A percentile compares a stretch with the other conserved stretches of the same genome.
These are phyloP conservation scores for Chelonia mydas DNA, from an alignment of 2,797 vertebrate genomes.

Conservation along the genomic window DNA sequence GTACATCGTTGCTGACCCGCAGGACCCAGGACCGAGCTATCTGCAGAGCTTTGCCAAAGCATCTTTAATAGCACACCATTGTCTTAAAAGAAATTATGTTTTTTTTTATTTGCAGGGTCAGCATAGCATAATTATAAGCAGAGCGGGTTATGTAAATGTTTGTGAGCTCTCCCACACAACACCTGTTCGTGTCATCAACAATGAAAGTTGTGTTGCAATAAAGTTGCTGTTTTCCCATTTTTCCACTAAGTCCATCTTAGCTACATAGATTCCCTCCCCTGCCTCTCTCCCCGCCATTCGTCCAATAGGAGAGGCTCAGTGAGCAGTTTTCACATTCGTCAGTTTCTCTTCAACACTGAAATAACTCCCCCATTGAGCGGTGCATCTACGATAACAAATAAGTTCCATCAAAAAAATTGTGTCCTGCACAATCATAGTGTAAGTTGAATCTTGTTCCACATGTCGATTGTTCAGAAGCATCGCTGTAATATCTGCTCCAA, in stretches of 20 bases:
- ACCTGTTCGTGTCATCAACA: neutral
- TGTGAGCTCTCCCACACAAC: neutral
- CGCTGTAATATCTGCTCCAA: constrained; percentile 44
- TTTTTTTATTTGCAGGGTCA: neutral
- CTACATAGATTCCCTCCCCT: neutral
- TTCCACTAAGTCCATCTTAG: neutral
- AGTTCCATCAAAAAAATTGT: neutral
- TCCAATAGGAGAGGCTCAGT: neutral
- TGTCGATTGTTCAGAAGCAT: constrained; percentile 44
- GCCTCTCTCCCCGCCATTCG: neutral
- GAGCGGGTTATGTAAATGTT: neutral
- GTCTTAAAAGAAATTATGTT: neutral
- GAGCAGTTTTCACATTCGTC: neutral
- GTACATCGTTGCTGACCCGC: neutral
- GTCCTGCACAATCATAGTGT: neutral
- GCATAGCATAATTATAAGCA: neutral
- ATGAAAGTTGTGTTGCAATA: neutral
- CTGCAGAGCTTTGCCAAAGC: neutral
- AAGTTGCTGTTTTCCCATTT: neutral
- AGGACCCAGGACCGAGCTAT: neutral
- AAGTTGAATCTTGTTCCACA: constrained; percentile 45
- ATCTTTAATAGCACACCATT: neutral
- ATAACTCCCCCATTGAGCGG: neutral
- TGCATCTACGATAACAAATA: neutral
- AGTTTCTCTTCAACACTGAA: neutral